Evolutionary conservation across 2,888 invertebrate species (phyloP), one percentile per base, ranked within the genome.

Genomic region (Perithous albicinctus): DNA sequence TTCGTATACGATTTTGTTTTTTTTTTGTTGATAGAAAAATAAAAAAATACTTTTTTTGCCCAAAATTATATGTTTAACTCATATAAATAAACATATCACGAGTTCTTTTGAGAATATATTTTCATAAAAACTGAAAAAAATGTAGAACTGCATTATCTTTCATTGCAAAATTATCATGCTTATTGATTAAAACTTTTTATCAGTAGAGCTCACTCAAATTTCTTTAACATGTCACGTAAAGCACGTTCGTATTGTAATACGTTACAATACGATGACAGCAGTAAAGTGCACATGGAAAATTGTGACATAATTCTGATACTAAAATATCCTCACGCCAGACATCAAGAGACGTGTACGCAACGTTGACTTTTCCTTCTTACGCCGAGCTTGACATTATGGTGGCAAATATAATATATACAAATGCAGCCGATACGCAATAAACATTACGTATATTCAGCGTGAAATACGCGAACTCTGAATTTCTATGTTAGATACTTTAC

Each of bases 401-500:
- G 63, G 41, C 41, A 15, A 15, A 15, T 20, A 61, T 12, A 15
- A 15, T 48, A 32, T 38, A 12, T 38, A 51, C 32, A 12, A 12
- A 43, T 26, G n/a, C 54, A 32, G 26, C 59, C 32, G 59, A 59
- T 32, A 59, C 59, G 32, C 38, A 10, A 23, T 61, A 35, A 61
- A 35, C 12, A n/a, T 61, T 61, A 48, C 18, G 20, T 43, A 54
- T 23, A 35, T 67, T 29, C 54, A 20, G 43, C 18, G 29, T 64
- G 23, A 26, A 66, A 75, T 75, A 66, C 66, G 66, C 66, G 56
- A 59, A 46, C 26, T 43, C 29, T 23, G 43, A 7, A 38, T 38
- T 38, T 38, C 48, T 20, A n/a, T 18, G 48, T n/a, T n/a, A n/a
- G 61, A 77, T 38, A 61, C 38, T 8, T 51, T 63, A 63, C 76